Percentiles rank a stretch among this genome's conserved stretches.
phyloP scores from a whole-genome alignment of 1,140 invertebrate species.

The Brachionus angularis region DNA sequence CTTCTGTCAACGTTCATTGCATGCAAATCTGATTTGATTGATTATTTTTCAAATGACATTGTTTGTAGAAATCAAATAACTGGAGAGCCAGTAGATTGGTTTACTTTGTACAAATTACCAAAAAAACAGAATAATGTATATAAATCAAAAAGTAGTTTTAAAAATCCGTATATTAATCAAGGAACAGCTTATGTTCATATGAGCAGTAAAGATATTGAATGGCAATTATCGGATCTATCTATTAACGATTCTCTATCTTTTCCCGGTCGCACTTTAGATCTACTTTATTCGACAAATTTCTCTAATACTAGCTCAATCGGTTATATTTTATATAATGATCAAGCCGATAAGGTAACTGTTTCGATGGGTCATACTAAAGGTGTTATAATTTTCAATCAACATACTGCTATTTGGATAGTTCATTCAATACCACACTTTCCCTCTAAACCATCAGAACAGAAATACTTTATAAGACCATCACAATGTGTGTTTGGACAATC shows the following conservation, averaged over 20 bases:
- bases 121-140: not conserved
- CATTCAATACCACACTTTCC: slow-evolving; percentile 39
- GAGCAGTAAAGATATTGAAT: not conserved
- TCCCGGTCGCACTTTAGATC: not conserved
- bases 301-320: not conserved
- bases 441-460: not conserved
- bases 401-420: slow-evolving; percentile 26
- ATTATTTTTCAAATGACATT: not conserved
- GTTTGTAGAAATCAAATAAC: slow-evolving; percentile 28
- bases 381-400: slow-evolving; percentile 15
- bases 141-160: not conserved
- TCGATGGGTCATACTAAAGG: slow-evolving; percentile 32
- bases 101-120: slow-evolving; percentile 41
- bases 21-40: no score
- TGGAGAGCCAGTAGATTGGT: slow-evolving; percentile 40
- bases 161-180: slow-evolving; percentile 1
- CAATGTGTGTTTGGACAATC: slow-evolving; percentile 43
- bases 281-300: not conserved
- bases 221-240: not conserved
- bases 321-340: slow-evolving; percentile 42
- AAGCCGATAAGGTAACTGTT: slow-evolving; percentile 27
- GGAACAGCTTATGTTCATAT: slow-evolving; percentile 12
- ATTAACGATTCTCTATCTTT: slow-evolving; percentile 36
- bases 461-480: slow-evolving; percentile 25
- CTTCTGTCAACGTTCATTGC: no score